Evolutionary conservation across 2,888 invertebrate genomes (phyloP).

Genomic region (Norana najaformis): DNA sequence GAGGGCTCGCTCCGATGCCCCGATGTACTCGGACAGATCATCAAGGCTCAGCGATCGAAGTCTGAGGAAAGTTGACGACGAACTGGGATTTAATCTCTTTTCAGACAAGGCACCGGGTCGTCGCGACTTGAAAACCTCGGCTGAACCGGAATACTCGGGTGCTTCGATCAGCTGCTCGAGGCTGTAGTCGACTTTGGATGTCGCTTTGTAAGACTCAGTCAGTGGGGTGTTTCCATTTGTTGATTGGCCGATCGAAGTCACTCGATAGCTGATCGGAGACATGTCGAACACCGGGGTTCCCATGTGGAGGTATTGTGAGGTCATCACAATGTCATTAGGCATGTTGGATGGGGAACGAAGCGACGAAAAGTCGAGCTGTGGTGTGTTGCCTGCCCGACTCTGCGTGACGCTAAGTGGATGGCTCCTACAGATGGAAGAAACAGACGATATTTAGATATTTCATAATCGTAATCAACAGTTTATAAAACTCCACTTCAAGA

Average conservation of each 20-base stretch:
- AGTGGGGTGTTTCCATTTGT: neutral
- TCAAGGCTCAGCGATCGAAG: neutral
- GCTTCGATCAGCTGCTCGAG: neutral
- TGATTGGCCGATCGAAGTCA: neutral
- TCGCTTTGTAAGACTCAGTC: neutral
- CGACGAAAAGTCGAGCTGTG: neutral
- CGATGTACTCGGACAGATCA: conserved; percentile 8
- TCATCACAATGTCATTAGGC: neutral
- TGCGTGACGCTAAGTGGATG: neutral
- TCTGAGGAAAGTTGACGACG: neutral
- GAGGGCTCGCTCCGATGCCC: neutral
- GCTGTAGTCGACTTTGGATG: conserved; percentile 10
- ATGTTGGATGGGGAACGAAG: neutral
- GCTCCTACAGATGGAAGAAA: neutral
- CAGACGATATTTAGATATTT: neutral
- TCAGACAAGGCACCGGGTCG: neutral
- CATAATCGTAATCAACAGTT: too few species aligned
- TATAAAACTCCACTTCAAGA: too few species aligned
- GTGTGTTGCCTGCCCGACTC: neutral
- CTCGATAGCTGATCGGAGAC: neutral
- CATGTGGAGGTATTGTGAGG: conserved; percentile 21
- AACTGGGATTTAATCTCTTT: neutral
- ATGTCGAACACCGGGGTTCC: conserved; percentile 18
- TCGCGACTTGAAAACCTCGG: neutral
- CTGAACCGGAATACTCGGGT: neutral